phyloP scores from a whole-genome alignment of 2,888 invertebrate genomes.

The Pinctada fucata region DNA sequence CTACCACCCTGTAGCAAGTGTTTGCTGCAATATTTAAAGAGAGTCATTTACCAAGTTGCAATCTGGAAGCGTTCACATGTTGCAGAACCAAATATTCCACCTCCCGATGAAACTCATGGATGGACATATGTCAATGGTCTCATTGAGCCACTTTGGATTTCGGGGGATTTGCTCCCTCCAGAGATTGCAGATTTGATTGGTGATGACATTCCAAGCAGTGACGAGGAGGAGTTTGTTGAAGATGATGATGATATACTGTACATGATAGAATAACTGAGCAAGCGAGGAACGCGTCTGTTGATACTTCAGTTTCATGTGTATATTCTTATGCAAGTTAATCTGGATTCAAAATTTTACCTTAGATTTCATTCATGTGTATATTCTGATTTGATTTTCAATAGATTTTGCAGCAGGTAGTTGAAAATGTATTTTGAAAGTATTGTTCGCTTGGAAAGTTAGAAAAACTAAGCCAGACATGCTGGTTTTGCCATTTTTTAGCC shows the following conservation, averaged over 20 bases:
- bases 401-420: too few species aligned
- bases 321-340: not conserved
- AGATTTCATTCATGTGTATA: too few species aligned
- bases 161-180: not conserved
- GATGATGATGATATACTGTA: not conserved
- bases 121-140: not conserved
- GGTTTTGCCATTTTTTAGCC: not conserved
- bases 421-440: too few species aligned
- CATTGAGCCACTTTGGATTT: not conserved
- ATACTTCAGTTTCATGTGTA: not conserved
- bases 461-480: not conserved
- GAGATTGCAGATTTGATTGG: not conserved
- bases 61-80: not conserved
- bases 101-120: not conserved
- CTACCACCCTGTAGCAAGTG: slow-evolving; percentile 27
- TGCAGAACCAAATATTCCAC: not conserved
- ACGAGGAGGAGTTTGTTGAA: not conserved
- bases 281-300: not conserved
- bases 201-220: not conserved
- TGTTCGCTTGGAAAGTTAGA: too few species aligned
- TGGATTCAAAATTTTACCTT: not conserved
- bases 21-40: not conserved
- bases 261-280: not conserved
- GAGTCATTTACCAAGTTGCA: not conserved
- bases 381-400: too few species aligned